Base-by-base conservation (phyloP, 2,113 vertebrate genomes). In the Clarias magur region DNA sequence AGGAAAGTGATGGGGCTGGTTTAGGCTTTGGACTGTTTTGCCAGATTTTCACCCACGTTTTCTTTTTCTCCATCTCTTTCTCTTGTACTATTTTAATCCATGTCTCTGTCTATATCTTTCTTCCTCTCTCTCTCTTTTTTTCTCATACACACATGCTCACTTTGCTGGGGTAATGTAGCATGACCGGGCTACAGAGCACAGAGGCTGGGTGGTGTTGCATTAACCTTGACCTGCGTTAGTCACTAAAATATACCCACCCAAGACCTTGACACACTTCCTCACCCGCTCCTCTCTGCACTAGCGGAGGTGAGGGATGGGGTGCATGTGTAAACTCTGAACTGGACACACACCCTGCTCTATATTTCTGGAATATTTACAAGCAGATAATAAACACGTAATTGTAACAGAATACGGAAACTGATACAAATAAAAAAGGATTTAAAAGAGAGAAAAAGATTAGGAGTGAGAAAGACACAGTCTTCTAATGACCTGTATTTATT, bases 151-250 rank as follows among this genome's bases (percentile, higher is more conserved):
- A 42, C 82, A 92, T 91, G 86, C 93, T 91, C 91, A 76, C 82
- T 87, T 86, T 88, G 82, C 86, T 89, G 76, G 78, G 86, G 85
- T 90, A 89, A 92, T 88, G 86, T 89, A 88, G 85, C 83, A 88
- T 91, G 86, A 90, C 88, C 62, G 56, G 84, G 84, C 85, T 82
- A 65, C 75, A 85, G 79, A 90, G 88, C 63, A 59, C 62, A 60
- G 38, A 82, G 62, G 63, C 65, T 65, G 84, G 87, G 65, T 89
- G 78, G 84, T 90, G 88, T 91, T 83, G 85, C 86, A 90, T 90
- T 89, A 90, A 92, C 90, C 92, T 92, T 92, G 90, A 91, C 91
- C 89, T 86, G 67, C 9, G 83, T 59, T 83, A 90, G 86, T 86
- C 80, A 85, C 88, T 79, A 90, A 87, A 91, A 89, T 89, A 89